Conservation (phyloP, 53 echinoderm and acorn worm species). For the Crossaster papposus region DNA sequence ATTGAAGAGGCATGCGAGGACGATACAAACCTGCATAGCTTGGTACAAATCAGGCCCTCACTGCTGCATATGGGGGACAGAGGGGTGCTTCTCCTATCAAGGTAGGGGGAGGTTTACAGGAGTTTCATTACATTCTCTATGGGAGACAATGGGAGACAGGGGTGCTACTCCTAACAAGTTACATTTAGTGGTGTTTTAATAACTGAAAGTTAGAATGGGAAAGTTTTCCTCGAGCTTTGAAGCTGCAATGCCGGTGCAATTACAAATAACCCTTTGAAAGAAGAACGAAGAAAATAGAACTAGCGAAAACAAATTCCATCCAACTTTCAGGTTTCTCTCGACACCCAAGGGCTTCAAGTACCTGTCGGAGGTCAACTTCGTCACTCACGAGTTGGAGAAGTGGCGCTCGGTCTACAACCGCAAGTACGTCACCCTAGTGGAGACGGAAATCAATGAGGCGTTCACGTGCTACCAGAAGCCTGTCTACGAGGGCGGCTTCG, state of each 20-base stretch:
- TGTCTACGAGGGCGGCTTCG: slow-evolving; percentile 72
- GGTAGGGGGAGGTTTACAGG: slow-evolving; percentile 54
- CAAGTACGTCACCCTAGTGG: slow-evolving; percentile 88
- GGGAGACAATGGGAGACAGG: neutral
- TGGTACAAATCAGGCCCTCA: slow-evolving; percentile 94
- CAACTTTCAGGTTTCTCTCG: slow-evolving; percentile 76
- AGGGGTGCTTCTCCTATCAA: slow-evolving; percentile 86
- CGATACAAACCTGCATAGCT: slow-evolving; percentile 87
- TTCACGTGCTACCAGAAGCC: slow-evolving; percentile 89
- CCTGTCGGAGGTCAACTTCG: slow-evolving; percentile 96
- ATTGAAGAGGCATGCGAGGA: slow-evolving; percentile 97
- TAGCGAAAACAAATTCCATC: neutral
- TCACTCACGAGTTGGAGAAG: slow-evolving; percentile 88
- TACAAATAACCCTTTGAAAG: too few species aligned
- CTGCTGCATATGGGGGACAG: slow-evolving; percentile 94
- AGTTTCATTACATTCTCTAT: neutral
- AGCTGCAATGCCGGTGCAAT: too few species aligned
- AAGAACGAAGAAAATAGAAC: neutral
- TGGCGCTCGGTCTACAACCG: slow-evolving; percentile 91
- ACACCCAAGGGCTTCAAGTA: slow-evolving; percentile 96
- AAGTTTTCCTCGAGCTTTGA: too few species aligned
- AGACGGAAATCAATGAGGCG: slow-evolving; percentile 92
- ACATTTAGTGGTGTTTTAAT: neutral
- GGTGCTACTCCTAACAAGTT: neutral
- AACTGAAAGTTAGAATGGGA: neutral